Percentiles rank a stretch among this genome's conserved stretches.
phyloP scores from a whole-genome alignment of 2,797 vertebrate genomes.

The Poecilia gillii region DNA sequence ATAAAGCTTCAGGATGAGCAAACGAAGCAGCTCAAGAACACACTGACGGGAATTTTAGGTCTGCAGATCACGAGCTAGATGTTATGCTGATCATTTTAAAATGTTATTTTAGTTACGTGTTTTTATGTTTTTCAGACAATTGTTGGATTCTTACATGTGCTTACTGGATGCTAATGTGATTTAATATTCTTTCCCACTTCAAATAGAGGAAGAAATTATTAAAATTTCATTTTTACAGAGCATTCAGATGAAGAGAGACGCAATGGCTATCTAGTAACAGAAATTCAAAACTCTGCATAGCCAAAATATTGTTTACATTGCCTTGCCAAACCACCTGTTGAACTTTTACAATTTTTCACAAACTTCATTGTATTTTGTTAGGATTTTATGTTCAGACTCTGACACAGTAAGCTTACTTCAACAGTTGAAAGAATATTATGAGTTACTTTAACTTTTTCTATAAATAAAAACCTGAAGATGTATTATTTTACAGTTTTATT shows the following conservation, averaged over 20 bases:
- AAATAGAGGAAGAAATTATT: constrained; percentile 5
- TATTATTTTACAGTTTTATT: neutral
- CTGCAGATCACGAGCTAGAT: neutral
- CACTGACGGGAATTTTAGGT: neutral
- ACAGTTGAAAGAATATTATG: neutral
- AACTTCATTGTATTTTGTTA: neutral
- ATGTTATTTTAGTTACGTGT: neutral
- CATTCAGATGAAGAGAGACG: constrained; percentile 11
- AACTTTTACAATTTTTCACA: neutral
- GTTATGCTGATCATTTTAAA: constrained; percentile 8
- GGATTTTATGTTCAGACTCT: neutral
- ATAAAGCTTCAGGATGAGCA: constrained; percentile 57
- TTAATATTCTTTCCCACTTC: neutral
- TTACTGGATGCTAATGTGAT: constrained; percentile 23
- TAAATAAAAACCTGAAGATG: neutral
- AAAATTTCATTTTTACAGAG: constrained; percentile 3
- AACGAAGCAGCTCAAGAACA: constrained; percentile 26
- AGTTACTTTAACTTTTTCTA: neutral
- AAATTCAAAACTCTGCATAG: neutral
- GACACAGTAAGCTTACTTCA: neutral
- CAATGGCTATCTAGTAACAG: neutral
- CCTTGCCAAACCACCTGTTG: neutral
- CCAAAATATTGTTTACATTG: neutral
- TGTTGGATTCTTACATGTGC: constrained; percentile 22
- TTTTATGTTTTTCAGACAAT: constrained; percentile 5